A percentile compares a stretch with the other conserved stretches of the same genome.
These are phyloP conservation scores for Lathamus discolor DNA, from an alignment of 2,113 vertebrate genomes.

Conservation along the genomic window DNA sequence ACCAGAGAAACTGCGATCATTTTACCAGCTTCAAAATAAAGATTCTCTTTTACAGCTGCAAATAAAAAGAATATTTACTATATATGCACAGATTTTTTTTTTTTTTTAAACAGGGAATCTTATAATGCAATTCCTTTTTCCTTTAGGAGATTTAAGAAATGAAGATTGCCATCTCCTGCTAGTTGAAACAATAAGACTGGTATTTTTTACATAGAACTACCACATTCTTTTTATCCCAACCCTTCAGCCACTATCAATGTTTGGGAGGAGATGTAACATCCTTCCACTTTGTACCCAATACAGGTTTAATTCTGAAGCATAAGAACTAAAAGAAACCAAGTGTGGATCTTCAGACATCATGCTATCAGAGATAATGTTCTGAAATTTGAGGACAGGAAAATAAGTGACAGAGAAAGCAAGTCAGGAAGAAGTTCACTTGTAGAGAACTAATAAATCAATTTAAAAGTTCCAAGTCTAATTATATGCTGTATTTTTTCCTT, in stretches of 20 bases:
- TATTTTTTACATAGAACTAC: neutral
- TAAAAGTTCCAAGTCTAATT: neutral
- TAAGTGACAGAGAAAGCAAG: neutral
- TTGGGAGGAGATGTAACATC: neutral
- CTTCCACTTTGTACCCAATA: neutral
- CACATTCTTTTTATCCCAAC: neutral
- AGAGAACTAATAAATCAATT: neutral
- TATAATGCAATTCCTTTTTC: neutral
- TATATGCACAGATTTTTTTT: neutral
- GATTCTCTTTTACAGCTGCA: constrained; percentile 78
- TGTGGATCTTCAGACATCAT: neutral
- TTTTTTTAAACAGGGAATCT: neutral
- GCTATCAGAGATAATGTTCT: neutral
- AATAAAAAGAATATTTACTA: neutral
- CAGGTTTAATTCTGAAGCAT: neutral
- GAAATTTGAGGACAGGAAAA: neutral
- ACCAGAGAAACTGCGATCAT: constrained; percentile 81
- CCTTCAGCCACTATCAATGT: neutral
- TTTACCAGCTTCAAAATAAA: constrained; percentile 83
- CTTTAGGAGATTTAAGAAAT: neutral
- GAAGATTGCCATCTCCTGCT: neutral
- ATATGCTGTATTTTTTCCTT: neutral
- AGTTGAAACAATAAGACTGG: neutral
- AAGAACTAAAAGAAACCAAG: neutral
- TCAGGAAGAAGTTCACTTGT: neutral